phyloP scores from a whole-genome alignment of 1,140 invertebrate species.

The Hycleus phaleratus region DNA sequence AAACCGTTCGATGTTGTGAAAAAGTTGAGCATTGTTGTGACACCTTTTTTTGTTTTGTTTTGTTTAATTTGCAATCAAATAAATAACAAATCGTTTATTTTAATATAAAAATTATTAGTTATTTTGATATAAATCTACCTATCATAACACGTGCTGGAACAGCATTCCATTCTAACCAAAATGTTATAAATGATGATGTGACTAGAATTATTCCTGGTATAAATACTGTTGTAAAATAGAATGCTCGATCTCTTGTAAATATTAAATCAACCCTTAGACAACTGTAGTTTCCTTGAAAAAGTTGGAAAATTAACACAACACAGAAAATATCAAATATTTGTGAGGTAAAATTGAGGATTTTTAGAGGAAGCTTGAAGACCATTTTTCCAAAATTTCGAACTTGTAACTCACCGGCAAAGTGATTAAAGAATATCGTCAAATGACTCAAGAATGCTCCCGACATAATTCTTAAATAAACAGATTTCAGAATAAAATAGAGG shows the following conservation, averaged over 20 bases:
- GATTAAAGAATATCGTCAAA: too few species aligned
- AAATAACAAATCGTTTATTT: too few species aligned
- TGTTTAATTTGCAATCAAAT: too few species aligned
- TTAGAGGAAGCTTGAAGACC: too few species aligned
- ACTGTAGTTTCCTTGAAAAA: slow-evolving; percentile 81
- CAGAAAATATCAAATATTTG: too few species aligned
- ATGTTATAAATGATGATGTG: slow-evolving; percentile 85
- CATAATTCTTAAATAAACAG: too few species aligned
- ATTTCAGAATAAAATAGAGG: too few species aligned
- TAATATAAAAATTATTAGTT: too few species aligned
- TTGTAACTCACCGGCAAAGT: too few species aligned
- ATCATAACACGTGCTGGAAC: slow-evolving; percentile 90
- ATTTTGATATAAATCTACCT: slow-evolving; percentile 51
- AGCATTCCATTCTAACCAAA: slow-evolving; percentile 95
- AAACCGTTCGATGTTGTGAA: slow-evolving; percentile 91
- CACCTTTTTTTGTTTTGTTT: slow-evolving; percentile 49
- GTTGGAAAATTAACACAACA: background rate
- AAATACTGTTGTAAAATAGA: slow-evolving; percentile 94
- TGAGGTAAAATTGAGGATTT: too few species aligned
- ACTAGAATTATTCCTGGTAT: slow-evolving; percentile 92
- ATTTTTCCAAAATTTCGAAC: too few species aligned
- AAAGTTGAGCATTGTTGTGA: slow-evolving; percentile 96
- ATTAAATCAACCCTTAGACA: slow-evolving; percentile 85
- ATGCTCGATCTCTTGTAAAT: slow-evolving; percentile 87
- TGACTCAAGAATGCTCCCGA: too few species aligned